Conservation (phyloP, 2,888 invertebrate species). For the Yponomeuta plumbellus region DNA sequence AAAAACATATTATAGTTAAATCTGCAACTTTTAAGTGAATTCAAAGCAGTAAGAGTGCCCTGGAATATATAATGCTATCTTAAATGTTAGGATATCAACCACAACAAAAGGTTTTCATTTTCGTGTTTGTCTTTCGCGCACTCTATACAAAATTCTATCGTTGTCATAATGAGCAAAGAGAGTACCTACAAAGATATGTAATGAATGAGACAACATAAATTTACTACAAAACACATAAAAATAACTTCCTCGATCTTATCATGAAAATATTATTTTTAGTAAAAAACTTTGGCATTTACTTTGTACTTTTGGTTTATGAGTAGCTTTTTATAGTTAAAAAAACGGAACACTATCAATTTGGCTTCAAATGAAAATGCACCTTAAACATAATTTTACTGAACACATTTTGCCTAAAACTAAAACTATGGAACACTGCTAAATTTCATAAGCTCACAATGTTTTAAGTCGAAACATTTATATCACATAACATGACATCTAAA, state of each 20-base stretch:
- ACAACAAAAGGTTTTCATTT: not conserved
- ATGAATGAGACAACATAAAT: slow-evolving; percentile 19
- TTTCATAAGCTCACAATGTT: slow-evolving; percentile 10
- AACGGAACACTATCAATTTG: slow-evolving; percentile 36
- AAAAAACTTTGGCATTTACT: slow-evolving; percentile 49
- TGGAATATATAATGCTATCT: not conserved
- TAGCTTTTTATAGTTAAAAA: slow-evolving; percentile 22
- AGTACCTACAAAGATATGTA: slow-evolving; percentile 4
- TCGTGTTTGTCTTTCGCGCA: not conserved
- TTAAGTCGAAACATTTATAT: slow-evolving; percentile 5
- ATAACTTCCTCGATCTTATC: slow-evolving; percentile 18
- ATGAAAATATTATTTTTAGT: slow-evolving; percentile 15
- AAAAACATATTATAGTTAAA: not conserved
- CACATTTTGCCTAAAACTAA: not conserved
- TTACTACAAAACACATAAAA: slow-evolving; percentile 9
- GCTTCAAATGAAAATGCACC: slow-evolving; percentile 11
- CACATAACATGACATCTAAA: not conserved
- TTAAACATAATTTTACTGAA: not conserved
- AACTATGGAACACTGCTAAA: not conserved
- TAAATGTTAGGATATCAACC: not conserved
- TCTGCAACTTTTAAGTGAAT: not conserved
- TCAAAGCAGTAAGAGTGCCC: not conserved
- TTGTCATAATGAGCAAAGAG: not conserved
- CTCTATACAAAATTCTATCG: not conserved
- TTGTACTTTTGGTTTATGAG: slow-evolving; percentile 46